A percentile compares a stretch with the other conserved stretches of the same genome.
phyloP scores from a whole-genome alignment of 2,113 vertebrate genomes.

The Sprattus sprattus region DNA sequence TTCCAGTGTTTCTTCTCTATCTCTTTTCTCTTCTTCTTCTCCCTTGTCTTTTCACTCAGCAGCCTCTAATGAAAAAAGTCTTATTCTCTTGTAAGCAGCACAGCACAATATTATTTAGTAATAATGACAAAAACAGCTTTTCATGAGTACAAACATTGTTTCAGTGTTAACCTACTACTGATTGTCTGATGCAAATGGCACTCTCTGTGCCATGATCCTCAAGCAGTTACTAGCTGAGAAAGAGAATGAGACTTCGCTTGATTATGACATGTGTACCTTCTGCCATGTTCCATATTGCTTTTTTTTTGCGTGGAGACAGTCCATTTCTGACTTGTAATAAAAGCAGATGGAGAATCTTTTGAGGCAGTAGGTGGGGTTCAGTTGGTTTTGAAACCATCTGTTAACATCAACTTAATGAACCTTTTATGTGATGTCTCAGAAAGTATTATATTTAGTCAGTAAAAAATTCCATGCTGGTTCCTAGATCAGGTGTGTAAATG shows the following conservation, averaged over 20 bases:
- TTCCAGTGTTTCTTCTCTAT: conserved; percentile 56
- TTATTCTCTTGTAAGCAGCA: conserved; percentile 48
- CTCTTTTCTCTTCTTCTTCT: conserved; percentile 18
- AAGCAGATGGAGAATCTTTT: conserved; percentile 47
- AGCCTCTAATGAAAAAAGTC: conserved; percentile 42
- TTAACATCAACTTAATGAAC: not conserved
- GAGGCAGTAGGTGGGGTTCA: conserved; percentile 55
- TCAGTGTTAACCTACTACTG: not conserved
- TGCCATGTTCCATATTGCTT: conserved; percentile 46
- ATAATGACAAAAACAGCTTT: conserved; percentile 12
- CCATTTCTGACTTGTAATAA: conserved; percentile 24
- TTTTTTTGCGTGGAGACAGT: conserved; percentile 23
- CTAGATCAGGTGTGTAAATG: not conserved
- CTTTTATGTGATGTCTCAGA: not conserved
- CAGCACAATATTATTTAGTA: not conserved
- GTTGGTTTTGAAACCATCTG: conserved; percentile 32
- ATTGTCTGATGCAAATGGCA: not conserved
- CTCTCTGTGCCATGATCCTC: not conserved
- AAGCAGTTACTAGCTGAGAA: not conserved
- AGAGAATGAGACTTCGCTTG: conserved; percentile 57
- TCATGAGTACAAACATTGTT: conserved; percentile 12
- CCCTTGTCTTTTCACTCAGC: conserved; percentile 4
- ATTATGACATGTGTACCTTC: conserved; percentile 56
- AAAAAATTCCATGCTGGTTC: not conserved
- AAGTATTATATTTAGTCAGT: conserved; percentile 9